Percentiles rank a stretch among this genome's conserved stretches.
These are phyloP conservation scores for Irena cyanogastra DNA, from an alignment of 2,113 vertebrate genomes.

Conservation along the genomic window DNA sequence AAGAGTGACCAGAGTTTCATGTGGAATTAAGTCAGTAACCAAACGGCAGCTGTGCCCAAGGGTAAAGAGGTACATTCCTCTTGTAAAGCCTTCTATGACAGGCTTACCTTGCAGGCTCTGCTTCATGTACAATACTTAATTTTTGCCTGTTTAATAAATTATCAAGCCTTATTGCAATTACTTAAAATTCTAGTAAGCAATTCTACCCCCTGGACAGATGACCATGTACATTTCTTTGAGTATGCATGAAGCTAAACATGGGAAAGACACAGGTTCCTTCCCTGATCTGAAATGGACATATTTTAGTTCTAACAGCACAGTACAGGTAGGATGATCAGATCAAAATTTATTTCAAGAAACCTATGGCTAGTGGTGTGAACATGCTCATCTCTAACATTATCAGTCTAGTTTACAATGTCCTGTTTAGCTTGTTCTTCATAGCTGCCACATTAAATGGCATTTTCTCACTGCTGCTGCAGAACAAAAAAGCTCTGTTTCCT, in stretches of 20 bases:
- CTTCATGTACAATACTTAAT: not conserved
- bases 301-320: not conserved
- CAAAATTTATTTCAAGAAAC: not conserved
- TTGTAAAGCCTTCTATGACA: not conserved
- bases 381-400: not conserved
- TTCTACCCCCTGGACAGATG: not conserved
- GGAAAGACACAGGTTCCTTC: not conserved
- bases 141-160: not conserved
- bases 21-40: not conserved
- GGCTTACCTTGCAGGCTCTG: not conserved
- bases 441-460: not conserved
- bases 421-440: not conserved
- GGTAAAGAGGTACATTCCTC: not conserved
- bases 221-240: not conserved
- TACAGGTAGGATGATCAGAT: not conserved
- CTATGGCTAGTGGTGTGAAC: not conserved
- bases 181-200: not conserved
- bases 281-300: not conserved
- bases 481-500: not conserved
- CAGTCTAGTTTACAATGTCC: not conserved
- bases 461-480: not conserved
- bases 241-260: not conserved
- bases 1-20: not conserved
- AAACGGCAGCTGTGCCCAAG: not conserved
- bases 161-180: not conserved